phyloP scores from a whole-genome alignment of 2,113 vertebrate species.

The Montifringilla adamsi region DNA sequence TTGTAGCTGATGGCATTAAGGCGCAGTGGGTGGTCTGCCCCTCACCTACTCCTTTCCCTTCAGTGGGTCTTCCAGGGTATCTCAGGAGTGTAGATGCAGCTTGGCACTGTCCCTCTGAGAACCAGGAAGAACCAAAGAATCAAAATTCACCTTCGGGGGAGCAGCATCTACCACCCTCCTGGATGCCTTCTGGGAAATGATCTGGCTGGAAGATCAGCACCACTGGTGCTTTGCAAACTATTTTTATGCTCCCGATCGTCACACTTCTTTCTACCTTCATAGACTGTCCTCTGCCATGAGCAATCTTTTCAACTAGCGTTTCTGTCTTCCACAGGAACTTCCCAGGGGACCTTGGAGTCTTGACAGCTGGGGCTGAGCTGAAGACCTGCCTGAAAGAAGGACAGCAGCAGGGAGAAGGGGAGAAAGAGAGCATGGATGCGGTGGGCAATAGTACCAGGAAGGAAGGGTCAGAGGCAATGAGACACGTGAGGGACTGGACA shows the following conservation, averaged over 20 bases:
- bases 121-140: background rate
- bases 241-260: background rate
- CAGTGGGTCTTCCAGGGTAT: background rate
- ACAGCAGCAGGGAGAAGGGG: background rate
- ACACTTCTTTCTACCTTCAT: background rate
- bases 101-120: rapidly evolving
- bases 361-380: background rate
- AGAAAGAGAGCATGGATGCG: rapidly evolving
- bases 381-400: background rate
- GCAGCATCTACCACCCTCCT: background rate
- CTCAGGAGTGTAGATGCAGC: background rate
- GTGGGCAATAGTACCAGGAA: background rate
- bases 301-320: background rate
- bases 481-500: rapidly evolving
- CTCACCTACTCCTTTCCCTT: background rate
- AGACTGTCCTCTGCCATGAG: background rate
- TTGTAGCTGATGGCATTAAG: rapidly evolving
- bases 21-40: rapidly evolving
- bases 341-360: no score
- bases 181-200: background rate
- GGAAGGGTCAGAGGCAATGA: background rate
- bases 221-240: background rate
- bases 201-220: background rate
- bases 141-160: background rate
- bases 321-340: background rate